Base-by-base conservation (phyloP, 2,113 vertebrate species). In the Hydrochoerus hydrochaeris region DNA sequence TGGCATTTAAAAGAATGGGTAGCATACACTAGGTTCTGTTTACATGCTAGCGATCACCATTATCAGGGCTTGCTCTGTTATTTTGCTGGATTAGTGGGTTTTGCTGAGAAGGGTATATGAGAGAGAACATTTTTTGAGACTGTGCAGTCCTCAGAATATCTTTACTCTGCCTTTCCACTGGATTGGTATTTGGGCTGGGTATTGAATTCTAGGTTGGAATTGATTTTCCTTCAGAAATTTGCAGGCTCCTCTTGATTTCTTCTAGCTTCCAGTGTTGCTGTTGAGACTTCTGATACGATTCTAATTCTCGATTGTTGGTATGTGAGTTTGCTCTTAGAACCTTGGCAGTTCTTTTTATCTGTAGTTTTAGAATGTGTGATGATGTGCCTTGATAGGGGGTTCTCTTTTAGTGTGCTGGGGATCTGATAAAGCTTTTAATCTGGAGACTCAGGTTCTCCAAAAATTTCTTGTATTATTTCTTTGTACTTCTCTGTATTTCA, bases 151-250 rank as follows among this genome's bases (percentile, higher is more conserved):
- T 26, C 73, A 85, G 60, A 95, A 46, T 65, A 2, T 8, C 32
- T 93, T 93, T 60, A 58, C 52, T 89, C 85, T 83, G 38, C 24
- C 32, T 46, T 92, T 17, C 41, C 11, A 41, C 28, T 52, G 57
- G 30, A 69, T 77, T 77, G 67, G 46, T 90, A 35, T 54, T 93
- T 90, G 67, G 75, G 19, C 28, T 38, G 41, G 58, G 41, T 65
- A 69, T 44, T 82, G 73, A 82, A 82, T 93, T 95, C 10, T 28
- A 65, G 80, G 38, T 85, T 63, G 67, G 38, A 67, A 52, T 87
- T 90, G 0, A 67, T 67, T 96, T 95, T 86, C 41, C 30, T 89
- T 81, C n/a, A 44, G 82, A 93, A 86, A 82, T 90, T 90, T 86
- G 8, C 30, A 82, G 81, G 58, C 19, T 86, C 38, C 57, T 86